phyloP scores from a whole-genome alignment of 2,797 vertebrate genomes.

The Balearica regulorum region DNA sequence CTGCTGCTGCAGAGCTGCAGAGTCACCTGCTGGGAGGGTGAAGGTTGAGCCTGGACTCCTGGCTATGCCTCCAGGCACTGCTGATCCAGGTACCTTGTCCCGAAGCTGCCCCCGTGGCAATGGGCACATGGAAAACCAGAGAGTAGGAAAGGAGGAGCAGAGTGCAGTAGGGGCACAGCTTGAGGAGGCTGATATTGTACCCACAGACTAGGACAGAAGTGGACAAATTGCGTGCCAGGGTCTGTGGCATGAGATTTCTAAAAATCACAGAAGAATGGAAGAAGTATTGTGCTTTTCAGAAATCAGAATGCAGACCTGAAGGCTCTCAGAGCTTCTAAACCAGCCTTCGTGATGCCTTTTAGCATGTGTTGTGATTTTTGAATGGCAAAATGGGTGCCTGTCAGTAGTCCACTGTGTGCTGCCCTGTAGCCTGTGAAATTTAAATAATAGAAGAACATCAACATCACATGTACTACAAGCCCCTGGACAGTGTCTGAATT shows the following conservation, averaged over 20 bases:
- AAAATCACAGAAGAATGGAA: not conserved
- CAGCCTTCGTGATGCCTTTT: not conserved
- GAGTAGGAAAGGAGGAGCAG: not conserved
- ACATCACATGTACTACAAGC: not conserved
- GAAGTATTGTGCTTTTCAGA: not conserved
- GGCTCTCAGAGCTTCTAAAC: not conserved
- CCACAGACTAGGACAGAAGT: not conserved
- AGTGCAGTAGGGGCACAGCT: rapidly evolving
- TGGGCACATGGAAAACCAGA: rapidly evolving
- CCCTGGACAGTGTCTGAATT: not conserved
- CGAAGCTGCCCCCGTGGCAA: not conserved
- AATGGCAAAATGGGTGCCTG: not conserved
- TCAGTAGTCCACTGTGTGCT: not conserved
- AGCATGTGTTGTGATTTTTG: not conserved
- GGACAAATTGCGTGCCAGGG: not conserved
- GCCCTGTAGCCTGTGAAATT: not conserved
- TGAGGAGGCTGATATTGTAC: not conserved
- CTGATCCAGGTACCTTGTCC: not conserved
- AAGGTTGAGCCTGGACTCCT: not conserved
- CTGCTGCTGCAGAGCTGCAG: not conserved
- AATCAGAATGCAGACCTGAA: not conserved
- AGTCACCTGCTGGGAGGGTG: not conserved
- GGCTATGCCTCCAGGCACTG: not conserved
- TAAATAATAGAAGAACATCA: not conserved
- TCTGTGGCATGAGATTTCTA: not conserved